Base-by-base conservation (phyloP, 1,140 invertebrate species). In the Drepana arcuata region DNA sequence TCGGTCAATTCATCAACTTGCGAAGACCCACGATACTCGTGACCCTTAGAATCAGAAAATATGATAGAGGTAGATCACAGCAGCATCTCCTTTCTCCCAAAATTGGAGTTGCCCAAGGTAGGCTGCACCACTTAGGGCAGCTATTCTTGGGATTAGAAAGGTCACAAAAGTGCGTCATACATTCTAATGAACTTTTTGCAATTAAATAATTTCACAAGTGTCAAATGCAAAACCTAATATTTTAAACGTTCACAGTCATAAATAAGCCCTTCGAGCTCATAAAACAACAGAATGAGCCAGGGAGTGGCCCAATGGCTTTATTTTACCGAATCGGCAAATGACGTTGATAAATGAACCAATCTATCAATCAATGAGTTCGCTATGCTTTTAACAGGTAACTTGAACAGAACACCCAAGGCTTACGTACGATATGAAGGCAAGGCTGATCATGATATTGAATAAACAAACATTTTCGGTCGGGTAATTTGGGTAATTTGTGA, bases 291-390 rank as follows among this genome's bases (percentile, higher is more conserved):
- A 39, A 39, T 23, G 26, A 16, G 27, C 40, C 36, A 24, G 34
- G 30, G 34, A 24, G 21, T 29, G 18, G 14, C 14, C 45, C 32
- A 29, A 50, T 36, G 42, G 38, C 51, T 61, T 59, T 51, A 59
- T 60, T 65, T 53, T 48, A 40, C 35, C 29, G 47, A 62, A 48
- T 50, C 48, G 49, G 53, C 50, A 51, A 52, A 59, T 51, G 65
- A 65, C 62, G 39, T 61, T 69, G 61, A 65, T 59, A 60, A 63
- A 65, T 65, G 59, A 48, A 46, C 33, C 47, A 36, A 42, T 49
- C 65, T 49, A 68, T 68, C 65, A 68, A 63, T 64, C 52, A 61
- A 51, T 34, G 25, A 41, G 39, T 44, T 33, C 36, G 40, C 38
- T 50, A 37, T 44, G 45, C 45, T 48, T 47, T 48, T 56, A 59